Conservation (phyloP, 1,140 invertebrate species). For the Drosophila melanica region DNA sequence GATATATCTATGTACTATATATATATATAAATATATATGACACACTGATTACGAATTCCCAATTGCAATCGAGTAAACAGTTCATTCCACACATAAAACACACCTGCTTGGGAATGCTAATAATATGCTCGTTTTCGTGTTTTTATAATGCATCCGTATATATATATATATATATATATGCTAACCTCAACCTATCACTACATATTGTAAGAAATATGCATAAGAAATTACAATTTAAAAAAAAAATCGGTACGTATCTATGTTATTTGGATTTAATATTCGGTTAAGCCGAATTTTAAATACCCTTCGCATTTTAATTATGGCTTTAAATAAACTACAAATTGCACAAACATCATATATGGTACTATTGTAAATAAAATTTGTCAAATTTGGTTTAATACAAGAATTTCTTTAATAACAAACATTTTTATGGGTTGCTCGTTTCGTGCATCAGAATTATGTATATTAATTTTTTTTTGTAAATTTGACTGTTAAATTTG, state of each 20-base stretch:
- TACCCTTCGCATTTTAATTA: constrained; percentile 23
- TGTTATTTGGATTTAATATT: constrained; percentile 13
- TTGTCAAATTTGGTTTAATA: neutral
- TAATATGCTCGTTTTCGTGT: constrained; percentile 3
- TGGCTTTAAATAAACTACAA: neutral
- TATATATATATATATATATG: neutral
- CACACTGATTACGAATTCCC: constrained; percentile 6
- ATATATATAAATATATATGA: constrained; percentile 23
- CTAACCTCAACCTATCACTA: constrained; percentile 24
- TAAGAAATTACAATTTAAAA: constrained; percentile 14
- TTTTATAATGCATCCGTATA: neutral
- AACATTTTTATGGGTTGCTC: neutral
- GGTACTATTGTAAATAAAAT: neutral
- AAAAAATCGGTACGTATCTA: constrained; percentile 6
- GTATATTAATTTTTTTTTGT: too few species aligned
- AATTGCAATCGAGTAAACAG: neutral
- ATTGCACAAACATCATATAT: neutral
- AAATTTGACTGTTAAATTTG: too few species aligned
- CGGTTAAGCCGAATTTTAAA: constrained; percentile 12
- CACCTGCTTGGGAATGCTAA: constrained; percentile 32
- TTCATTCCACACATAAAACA: neutral
- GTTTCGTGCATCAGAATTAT: neutral
- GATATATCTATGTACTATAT: neutral
- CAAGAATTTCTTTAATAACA: neutral
- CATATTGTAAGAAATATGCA: constrained; percentile 18